These are phyloP conservation scores for Ceratina calcarata DNA, from an alignment of 1,140 invertebrate genomes.

Conservation along the genomic window DNA sequence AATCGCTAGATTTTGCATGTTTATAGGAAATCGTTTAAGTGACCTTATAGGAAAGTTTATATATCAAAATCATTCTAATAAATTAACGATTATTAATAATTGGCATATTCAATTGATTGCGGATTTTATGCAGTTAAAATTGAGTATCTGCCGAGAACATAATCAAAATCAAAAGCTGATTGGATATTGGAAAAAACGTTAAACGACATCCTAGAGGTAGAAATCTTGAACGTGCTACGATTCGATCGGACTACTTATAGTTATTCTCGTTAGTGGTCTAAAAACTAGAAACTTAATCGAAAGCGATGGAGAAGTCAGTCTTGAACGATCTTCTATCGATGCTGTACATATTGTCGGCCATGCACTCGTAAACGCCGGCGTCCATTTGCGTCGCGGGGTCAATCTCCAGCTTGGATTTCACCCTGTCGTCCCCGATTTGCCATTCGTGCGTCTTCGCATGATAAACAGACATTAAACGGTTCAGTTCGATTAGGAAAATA, in stretches of 20 bases:
- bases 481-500: too few relatives aligned
- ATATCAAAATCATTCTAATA: too few relatives aligned
- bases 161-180: too few relatives aligned
- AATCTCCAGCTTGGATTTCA: slow-evolving; percentile 96
- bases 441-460: slow-evolving; percentile 90
- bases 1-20: too few relatives aligned
- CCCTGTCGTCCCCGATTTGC: slow-evolving; percentile 88
- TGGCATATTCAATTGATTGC: too few relatives aligned
- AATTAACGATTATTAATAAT: too few relatives aligned
- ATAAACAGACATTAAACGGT: neutral
- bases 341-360: slow-evolving; percentile 96
- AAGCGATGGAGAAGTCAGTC: slow-evolving; percentile 94
- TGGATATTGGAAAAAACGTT: neutral
- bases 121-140: too few relatives aligned
- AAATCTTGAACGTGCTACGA: neutral
- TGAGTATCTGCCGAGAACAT: too few relatives aligned
- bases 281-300: slow-evolving; percentile 83
- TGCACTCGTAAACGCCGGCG: slow-evolving; percentile 93
- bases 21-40: too few relatives aligned
- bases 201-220: neutral
- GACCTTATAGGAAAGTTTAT: too few relatives aligned
- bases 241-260: neutral
- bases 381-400: slow-evolving; percentile 96
- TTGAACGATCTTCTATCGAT: slow-evolving; percentile 93
- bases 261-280: neutral